Base-by-base conservation (phyloP, 1,140 invertebrate species). In the Bilobella aurantiaca region DNA sequence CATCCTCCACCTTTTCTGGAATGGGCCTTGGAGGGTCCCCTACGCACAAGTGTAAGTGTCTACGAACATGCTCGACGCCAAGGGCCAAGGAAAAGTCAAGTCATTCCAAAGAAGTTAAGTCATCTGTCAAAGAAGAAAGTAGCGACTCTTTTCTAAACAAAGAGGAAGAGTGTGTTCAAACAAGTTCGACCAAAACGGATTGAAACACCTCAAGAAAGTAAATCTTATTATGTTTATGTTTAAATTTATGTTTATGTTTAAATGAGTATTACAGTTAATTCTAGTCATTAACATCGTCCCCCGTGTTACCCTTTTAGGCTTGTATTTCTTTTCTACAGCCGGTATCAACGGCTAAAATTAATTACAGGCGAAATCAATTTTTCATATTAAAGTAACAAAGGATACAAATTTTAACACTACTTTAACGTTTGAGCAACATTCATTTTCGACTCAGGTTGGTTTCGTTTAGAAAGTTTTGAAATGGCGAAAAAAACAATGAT, bases 1-100 rank as follows among this genome's bases (percentile, higher is more conserved):
- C 69, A 23, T 58, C 62, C 12, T 31, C 53, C 30, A 30, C 25
- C 1, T 46, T 30, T 31, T 31, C 21, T 31, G 42, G 21, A 2
- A 23, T 2, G 18, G 42, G 21, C 25, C 27, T 12, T 18, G 37
- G 12, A 16, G 42, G 29, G 58, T 63, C 23, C n/a, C 31, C 27
- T 42, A 31, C 57, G n/a, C 63, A 58, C 29, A 57, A 5, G 25
- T 31, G 42, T 56, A 29, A n/a, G 30, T 65, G 57, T 42, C 57
- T 59, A 25, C 58, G 58, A 30, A 59, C 58, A 8, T 59, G 58
- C 28, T 34, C 58, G 18, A 53, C 5, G 5, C 23, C 49, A 16
- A 53, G 25, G 21, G 49, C 25, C 8, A 53, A 53, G 25, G 49
- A 16, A 12, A 53, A 53, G 23, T 53, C 49, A 12, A 53, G 23